phyloP scores from a whole-genome alignment of 2,113 vertebrate genomes.

The Gallinago jamesoni region DNA sequence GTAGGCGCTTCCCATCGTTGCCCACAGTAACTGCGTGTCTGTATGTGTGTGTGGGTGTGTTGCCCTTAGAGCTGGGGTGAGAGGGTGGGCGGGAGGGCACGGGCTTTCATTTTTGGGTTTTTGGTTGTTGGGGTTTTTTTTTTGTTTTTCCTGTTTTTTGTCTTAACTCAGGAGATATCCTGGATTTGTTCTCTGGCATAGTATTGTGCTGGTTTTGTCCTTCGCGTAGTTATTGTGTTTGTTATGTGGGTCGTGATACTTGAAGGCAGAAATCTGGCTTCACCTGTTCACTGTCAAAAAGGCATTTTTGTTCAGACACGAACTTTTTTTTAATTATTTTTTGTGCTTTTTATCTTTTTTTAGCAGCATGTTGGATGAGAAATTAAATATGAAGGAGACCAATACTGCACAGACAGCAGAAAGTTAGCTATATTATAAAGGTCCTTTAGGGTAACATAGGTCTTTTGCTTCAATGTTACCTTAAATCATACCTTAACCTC shows the following conservation, averaged over 20 bases:
- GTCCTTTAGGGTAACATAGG: background rate
- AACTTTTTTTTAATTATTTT: background rate
- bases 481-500: slow-evolving; percentile 3
- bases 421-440: background rate
- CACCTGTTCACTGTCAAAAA: background rate
- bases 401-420: background rate
- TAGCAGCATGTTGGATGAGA: background rate
- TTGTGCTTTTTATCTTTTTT: background rate
- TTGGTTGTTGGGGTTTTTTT: too few relatives aligned
- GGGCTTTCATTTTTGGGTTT: background rate
- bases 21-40: background rate
- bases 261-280: background rate
- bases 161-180: background rate
- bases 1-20: background rate
- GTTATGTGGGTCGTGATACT: background rate
- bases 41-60: background rate
- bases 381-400: background rate
- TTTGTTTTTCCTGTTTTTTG: background rate
- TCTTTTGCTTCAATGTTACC: slow-evolving; percentile 18
- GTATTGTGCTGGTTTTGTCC: background rate
- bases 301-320: background rate
- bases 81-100: background rate
- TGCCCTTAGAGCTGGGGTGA: background rate
- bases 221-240: background rate
- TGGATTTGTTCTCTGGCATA: background rate